A percentile compares a stretch with the other conserved stretches of the same genome.
Evolutionary conservation across 2,888 invertebrate species (phyloP).

Genomic region (Harpagoxenus sublaevis): DNA sequence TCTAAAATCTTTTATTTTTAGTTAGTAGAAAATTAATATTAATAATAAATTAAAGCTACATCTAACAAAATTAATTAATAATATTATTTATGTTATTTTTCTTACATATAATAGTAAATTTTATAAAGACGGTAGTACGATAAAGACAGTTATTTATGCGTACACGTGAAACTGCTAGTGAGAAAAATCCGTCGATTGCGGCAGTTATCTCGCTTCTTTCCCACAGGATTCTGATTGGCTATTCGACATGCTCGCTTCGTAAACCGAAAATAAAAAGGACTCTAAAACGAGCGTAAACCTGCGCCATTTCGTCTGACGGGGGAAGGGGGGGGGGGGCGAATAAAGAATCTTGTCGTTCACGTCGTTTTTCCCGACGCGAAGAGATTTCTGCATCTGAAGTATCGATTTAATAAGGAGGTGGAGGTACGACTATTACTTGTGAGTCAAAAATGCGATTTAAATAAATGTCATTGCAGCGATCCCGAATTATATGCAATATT

Average conservation of each 20-base stretch:
- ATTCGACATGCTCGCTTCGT: slow-evolving; percentile 51
- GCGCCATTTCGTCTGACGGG: slow-evolving; percentile 30
- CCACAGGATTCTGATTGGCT: slow-evolving; percentile 51
- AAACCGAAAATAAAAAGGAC: slow-evolving; percentile 59
- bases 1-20: not conserved
- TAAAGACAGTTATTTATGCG: not conserved
- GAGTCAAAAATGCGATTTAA: too few species aligned
- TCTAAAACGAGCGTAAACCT: slow-evolving; percentile 52
- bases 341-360: slow-evolving; percentile 13
- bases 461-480: too few species aligned
- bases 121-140: not conserved
- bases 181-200: slow-evolving; percentile 38
- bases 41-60: not conserved
- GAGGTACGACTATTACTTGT: too few species aligned
- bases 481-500: too few species aligned
- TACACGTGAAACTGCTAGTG: not conserved
- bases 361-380: slow-evolving; percentile 9
- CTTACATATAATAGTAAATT: not conserved
- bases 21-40: not conserved
- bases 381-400: slow-evolving; percentile 22
- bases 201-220: slow-evolving; percentile 6
- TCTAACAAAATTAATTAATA: not conserved
- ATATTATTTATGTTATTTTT: not conserved
- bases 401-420: slow-evolving; percentile 14
- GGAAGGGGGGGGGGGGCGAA: not conserved